Conservation (phyloP, 2,888 invertebrate species). For the Erebia ligea region DNA sequence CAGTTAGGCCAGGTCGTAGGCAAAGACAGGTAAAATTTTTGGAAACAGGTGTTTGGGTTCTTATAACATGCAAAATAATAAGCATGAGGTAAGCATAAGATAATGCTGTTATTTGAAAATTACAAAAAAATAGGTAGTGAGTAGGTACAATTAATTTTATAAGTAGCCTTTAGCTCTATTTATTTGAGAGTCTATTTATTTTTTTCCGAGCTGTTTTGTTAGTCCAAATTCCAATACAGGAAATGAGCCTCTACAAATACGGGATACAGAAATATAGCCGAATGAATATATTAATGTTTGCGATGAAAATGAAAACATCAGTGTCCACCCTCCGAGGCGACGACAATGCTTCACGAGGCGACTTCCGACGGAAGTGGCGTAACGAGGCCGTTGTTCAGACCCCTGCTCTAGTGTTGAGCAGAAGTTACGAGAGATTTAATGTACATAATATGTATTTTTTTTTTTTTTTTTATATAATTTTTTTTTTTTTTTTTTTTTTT, state of each 20-base stretch:
- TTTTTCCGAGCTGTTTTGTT: slow-evolving; percentile 1
- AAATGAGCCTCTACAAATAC: slow-evolving; percentile 17
- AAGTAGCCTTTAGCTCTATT: neutral
- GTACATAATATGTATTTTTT: neutral
- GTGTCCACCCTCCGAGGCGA: slow-evolving; percentile 72
- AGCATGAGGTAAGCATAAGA: no score
- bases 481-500: no score
- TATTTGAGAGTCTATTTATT: neutral
- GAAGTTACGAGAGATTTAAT: neutral
- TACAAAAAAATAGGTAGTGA: no score
- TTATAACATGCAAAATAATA: no score
- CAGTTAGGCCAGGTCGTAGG: no score
- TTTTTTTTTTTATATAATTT: no score
- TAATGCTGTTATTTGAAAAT: no score
- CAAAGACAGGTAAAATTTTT: no score
- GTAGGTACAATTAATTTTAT: no score
- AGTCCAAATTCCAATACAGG: neutral
- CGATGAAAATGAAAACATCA: slow-evolving; percentile 69
- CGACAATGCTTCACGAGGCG: slow-evolving; percentile 77
- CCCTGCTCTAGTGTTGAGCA: slow-evolving; percentile 41
- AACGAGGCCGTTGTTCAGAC: slow-evolving; percentile 79
- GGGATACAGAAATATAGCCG: slow-evolving; percentile 10
- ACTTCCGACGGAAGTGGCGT: slow-evolving; percentile 79
- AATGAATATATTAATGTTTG: slow-evolving; percentile 61
- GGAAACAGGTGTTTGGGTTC: no score